Conservation (phyloP, 2,888 invertebrate species). For the Aleiodes leptofemur region DNA sequence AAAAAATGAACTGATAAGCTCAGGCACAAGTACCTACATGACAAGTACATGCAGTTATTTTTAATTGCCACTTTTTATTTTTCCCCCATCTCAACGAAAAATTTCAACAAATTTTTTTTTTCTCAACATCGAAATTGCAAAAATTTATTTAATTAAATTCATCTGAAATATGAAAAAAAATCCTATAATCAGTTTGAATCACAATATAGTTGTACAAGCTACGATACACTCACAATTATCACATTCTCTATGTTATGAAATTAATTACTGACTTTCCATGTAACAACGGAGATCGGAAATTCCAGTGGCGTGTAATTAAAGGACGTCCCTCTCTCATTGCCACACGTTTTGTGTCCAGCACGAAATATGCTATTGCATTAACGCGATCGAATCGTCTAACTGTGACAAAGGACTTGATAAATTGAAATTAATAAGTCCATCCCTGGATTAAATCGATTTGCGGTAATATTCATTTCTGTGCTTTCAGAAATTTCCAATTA, state of each 20-base stretch:
- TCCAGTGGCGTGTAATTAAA: slow-evolving; percentile 27
- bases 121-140: too few species aligned
- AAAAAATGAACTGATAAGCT: too few species aligned
- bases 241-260: slow-evolving; percentile 18
- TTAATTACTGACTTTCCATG: slow-evolving; percentile 18
- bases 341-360: slow-evolving; percentile 15
- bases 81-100: too few species aligned
- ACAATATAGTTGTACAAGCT: too few species aligned
- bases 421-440: slow-evolving; percentile 14
- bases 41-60: too few species aligned
- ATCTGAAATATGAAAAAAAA: too few species aligned
- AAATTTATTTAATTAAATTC: too few species aligned
- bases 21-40: too few species aligned
- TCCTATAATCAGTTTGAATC: too few species aligned
- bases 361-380: slow-evolving; percentile 13
- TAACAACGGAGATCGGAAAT: slow-evolving; percentile 19
- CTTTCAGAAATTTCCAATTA: not conserved
- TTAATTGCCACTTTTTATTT: too few species aligned
- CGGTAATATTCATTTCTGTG: not conserved
- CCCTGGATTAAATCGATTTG: not conserved
- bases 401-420: slow-evolving; percentile 9
- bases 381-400: slow-evolving; percentile 1
- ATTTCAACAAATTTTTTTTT: too few species aligned
- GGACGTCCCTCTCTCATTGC: not conserved
- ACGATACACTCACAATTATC: not conserved